Evolutionary conservation across 1,140 invertebrate species (phyloP), one percentile per base, ranked within the genome.

Genomic region (Drosophila subobscura): DNA sequence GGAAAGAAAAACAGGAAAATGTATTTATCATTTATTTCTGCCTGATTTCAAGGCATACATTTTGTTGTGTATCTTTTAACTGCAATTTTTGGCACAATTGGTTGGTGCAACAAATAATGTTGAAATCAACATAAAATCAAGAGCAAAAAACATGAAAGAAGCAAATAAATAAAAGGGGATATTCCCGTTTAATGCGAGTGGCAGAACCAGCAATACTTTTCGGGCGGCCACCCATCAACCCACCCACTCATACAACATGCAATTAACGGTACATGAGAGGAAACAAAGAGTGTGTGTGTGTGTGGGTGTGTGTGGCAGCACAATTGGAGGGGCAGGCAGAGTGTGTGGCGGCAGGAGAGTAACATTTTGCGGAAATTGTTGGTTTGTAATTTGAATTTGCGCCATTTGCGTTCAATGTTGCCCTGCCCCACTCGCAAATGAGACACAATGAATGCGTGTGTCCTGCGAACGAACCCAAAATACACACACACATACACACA

Each of bases 351-450:
- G 64, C 33, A 64, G 47, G 51, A 55, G 10, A 41, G 14, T 23
- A 2, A 65, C 49, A 80, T 80, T 79, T 79, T 68, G 72, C 63
- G 72, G 77, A 81, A 80, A 68, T 77, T 77, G 78, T 81, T 77
- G 73, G 64, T 75, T 83, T 83, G 54, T 81, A 79, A 72, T 83
- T 75, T 80, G 54, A 72, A 75, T 83, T 83, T 78, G 65, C 60
- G 58, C 71, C 71, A 71, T 83, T 83, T 83, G 64, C 65, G 74
- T 74, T 77, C 70, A 74, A 77, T 74, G 71, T 10, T 54, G 61
- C 27, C n/a, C n/a, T 45, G 45, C 33, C 12, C 16, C 16, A 20
- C 23, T 49, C 55, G 47, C 59, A 70, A 79, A 79, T 83, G 70
- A 71, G 60, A 83, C 74, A 81, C 74, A 81, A 81, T 80, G 58